Base-by-base conservation (phyloP, 2,888 invertebrate species). In the Trisateles emortualis region DNA sequence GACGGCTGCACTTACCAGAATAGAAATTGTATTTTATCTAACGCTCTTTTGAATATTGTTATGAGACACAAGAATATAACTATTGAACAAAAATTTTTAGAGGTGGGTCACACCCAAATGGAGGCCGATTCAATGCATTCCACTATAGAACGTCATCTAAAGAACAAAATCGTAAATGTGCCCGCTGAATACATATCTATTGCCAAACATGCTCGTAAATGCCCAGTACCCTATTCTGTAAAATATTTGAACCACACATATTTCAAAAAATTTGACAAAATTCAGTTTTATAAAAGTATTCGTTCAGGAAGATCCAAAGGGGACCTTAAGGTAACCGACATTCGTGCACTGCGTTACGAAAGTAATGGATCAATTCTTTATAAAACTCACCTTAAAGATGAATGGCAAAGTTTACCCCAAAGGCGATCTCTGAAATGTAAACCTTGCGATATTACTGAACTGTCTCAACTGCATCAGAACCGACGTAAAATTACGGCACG, bases 211-310 rank as follows among this genome's bases (percentile, higher is more conserved):
- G 44, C 44, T 24, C 22, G 26, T 9, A 45, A 24, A 13, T 14
- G 16, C 9, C 24, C 35, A 6, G 19, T 1, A 32, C 30, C 30
- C 19, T 42, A 49, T 14, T 1, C 2, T n/a, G 55, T 50, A 11
- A 52, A 33, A 35, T 51, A 54, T 45, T 52, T 54, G 19, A 44
- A 54, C 17, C 36, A 54, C 39, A 30, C 10, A 22, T 59, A 51
- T 35, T 59, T 59, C 13, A 52, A 54, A 30, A 13, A 44, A 24
- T 54, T 47, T 29, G 24, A 24, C 24, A 24, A 24, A 24, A 5
- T 24, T 24, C 24, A 24, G 24, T 35, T 35, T 14, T 16, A 35
- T 16, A 35, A 35, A 35, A 16, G 16, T 16, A 35, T 35, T 16
- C 35, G 35, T 8, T 16, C 35, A 35, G 35, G 35, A 6, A 35